Conservation (phyloP, 2,113 vertebrate genomes). For the Albula glossodonta region DNA sequence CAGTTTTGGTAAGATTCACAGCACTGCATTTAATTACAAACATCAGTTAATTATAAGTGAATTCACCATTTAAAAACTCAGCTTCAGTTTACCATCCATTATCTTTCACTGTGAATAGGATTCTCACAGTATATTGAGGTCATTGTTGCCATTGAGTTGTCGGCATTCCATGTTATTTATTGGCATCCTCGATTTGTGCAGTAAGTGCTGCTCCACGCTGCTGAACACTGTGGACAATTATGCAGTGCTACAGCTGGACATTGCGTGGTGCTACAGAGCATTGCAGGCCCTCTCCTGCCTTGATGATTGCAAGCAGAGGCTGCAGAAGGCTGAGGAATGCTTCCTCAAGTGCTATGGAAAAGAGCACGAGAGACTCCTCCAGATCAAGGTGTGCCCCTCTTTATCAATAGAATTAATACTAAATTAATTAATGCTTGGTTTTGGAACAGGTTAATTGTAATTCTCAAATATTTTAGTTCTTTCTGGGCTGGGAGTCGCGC, state of each 20-base stretch:
- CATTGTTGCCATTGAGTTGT: not conserved
- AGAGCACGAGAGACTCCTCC: conserved; percentile 79
- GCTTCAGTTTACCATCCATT: not conserved
- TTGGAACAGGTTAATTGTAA: too few relatives aligned
- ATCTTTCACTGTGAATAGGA: not conserved
- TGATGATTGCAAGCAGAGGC: conserved; percentile 77
- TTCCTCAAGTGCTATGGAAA: conserved; percentile 89
- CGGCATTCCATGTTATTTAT: not conserved
- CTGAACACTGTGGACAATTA: conserved; percentile 88
- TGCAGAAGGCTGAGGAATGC: conserved; percentile 79
- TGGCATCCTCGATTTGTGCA: conserved; percentile 49
- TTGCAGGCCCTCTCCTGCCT: conserved; percentile 83
- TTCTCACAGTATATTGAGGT: not conserved
- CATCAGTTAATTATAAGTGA: not conserved
- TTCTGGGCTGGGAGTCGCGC: too few relatives aligned
- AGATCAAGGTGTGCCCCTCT: conserved; percentile 81
- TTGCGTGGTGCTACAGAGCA: conserved; percentile 90
- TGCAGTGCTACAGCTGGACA: conserved; percentile 92
- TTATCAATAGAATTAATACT: not conserved
- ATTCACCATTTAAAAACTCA: not conserved
- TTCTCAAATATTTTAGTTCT: too few relatives aligned
- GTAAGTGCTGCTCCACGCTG: conserved; percentile 78
- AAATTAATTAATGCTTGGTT: too few relatives aligned
- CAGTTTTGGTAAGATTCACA: conserved; percentile 81
- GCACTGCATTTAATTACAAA: not conserved